Percentiles rank a stretch among this genome's conserved stretches.
These are phyloP conservation scores for Bembecia ichneumoniformis DNA, from an alignment of 2,888 invertebrate species.

Conservation along the genomic window DNA sequence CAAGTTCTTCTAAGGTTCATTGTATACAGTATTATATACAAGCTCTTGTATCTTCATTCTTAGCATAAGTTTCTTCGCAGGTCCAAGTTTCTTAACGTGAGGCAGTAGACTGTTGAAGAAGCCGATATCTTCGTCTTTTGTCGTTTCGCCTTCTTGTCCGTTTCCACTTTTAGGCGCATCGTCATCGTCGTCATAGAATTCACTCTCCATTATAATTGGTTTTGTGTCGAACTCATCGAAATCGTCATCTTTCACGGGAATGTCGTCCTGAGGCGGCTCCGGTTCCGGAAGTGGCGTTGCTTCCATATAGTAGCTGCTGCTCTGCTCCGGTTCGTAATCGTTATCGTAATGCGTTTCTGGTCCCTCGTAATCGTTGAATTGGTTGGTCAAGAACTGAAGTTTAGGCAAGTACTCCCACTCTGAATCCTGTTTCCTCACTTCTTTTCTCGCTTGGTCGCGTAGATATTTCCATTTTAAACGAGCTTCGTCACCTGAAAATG, in stretches of 20 bases:
- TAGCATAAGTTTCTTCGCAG: constrained; percentile 61
- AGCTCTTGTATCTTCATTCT: constrained; percentile 65
- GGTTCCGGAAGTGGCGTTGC: neutral
- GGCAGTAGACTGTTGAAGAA: constrained; percentile 63
- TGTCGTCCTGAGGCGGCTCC: constrained; percentile 25
- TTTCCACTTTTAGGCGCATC: constrained; percentile 35
- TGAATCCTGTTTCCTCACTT: constrained; percentile 53
- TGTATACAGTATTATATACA: constrained; percentile 64
- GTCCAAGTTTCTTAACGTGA: constrained; percentile 57
- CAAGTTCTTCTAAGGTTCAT: constrained; percentile 26
- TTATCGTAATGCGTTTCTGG: constrained; percentile 21
- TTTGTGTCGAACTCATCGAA: constrained; percentile 64
- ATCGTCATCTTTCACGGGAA: constrained; percentile 50
- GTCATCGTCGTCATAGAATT: constrained; percentile 62
- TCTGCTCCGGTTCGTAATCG: constrained; percentile 36
- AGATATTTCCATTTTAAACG: constrained; percentile 64
- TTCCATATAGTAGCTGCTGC: constrained; percentile 30
- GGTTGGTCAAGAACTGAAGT: constrained; percentile 54
- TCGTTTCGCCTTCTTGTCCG: constrained; percentile 18
- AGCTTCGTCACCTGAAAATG: constrained; percentile 55
- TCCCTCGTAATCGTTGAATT: constrained; percentile 58
- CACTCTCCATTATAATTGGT: constrained; percentile 60
- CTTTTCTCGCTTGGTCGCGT: constrained; percentile 59
- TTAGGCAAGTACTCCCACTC: constrained; percentile 60
- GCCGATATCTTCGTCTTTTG: constrained; percentile 60